Conservation (phyloP, 2,113 vertebrate genomes). For the Struthio camelus region DNA sequence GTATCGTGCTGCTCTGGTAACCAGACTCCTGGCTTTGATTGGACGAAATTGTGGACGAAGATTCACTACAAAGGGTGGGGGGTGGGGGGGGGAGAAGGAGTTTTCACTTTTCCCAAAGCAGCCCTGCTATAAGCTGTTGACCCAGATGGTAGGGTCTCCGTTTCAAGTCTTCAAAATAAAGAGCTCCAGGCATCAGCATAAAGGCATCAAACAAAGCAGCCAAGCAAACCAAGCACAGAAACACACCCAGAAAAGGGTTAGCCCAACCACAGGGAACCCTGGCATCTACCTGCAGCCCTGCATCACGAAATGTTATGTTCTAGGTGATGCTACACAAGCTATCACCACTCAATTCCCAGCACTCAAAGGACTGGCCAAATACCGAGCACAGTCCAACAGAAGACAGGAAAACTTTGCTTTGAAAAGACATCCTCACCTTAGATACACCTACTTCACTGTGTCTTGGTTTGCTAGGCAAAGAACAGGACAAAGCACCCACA, state of each 20-base stretch:
- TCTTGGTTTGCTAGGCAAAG: neutral
- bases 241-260: neutral
- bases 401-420: rapidly evolving
- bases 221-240: neutral
- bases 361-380: neutral
- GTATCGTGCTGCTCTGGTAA: constrained; percentile 81
- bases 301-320: neutral
- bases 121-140: neutral
- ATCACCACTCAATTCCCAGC: neutral
- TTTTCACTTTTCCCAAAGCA: neutral
- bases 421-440: rapidly evolving
- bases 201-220: neutral
- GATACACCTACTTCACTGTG: rapidly evolving
- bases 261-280: neutral
- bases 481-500: neutral
- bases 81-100: rapidly evolving
- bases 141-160: neutral
- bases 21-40: constrained; percentile 87
- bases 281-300: neutral
- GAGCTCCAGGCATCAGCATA: neutral
- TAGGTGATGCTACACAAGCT: neutral
- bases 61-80: constrained; percentile 86
- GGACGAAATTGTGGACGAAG: constrained; percentile 85
- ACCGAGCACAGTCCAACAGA: neutral
- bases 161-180: neutral